These are phyloP conservation scores for Xiphorhynchus erythropygius DNA, from an alignment of 2,797 vertebrate genomes.

Conservation along the genomic window DNA sequence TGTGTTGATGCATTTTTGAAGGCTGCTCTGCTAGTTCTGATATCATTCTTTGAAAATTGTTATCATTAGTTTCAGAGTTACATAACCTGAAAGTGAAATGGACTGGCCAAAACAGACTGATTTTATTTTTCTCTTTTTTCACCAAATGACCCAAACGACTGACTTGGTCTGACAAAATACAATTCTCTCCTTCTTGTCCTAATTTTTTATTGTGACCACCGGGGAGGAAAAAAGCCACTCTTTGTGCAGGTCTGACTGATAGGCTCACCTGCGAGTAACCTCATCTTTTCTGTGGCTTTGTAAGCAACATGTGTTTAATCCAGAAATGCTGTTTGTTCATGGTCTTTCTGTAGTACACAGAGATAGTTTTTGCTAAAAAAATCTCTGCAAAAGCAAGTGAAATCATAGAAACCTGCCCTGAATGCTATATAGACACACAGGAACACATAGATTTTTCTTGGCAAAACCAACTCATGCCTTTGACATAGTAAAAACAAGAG, in stretches of 20 bases:
- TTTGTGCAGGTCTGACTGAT: background rate
- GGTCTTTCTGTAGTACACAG: background rate
- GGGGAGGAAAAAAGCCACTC: background rate
- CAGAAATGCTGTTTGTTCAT: background rate
- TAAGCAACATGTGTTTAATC: background rate
- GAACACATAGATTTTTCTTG: background rate
- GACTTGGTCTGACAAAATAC: background rate
- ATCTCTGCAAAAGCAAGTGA: background rate
- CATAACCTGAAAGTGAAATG: background rate
- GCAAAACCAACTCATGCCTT: background rate
- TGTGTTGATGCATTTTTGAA: background rate
- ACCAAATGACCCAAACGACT: background rate
- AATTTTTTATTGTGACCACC: background rate
- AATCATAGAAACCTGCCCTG: background rate
- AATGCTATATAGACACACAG: background rate
- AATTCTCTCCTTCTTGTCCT: background rate
- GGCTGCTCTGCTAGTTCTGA: background rate
- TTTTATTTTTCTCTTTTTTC: background rate
- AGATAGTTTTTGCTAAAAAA: background rate
- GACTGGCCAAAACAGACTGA: background rate
- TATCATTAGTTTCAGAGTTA: background rate
- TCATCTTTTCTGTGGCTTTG: background rate
- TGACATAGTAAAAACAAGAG: background rate
- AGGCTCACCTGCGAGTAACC: background rate
- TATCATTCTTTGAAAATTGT: background rate